A percentile compares a stretch with the other conserved stretches of the same genome.
phyloP scores from a whole-genome alignment of 2,888 invertebrate genomes.

The Papilio elwesi region DNA sequence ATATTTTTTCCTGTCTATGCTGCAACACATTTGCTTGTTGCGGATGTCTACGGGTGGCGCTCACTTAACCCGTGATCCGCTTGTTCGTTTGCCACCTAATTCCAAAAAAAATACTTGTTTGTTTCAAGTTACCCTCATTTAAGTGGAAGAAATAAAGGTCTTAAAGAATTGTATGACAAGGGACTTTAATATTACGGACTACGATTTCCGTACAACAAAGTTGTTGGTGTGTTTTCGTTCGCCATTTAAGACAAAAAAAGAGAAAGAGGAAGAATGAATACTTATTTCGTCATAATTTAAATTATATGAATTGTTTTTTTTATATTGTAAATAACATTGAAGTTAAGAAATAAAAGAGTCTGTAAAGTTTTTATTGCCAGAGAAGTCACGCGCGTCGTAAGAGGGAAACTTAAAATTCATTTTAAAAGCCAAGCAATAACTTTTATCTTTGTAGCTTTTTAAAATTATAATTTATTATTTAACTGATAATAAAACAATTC shows the following conservation, averaged over 20 bases:
- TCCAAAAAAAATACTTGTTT: no score
- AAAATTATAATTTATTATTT: conserved; percentile 4
- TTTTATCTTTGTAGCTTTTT: conserved; percentile 19
- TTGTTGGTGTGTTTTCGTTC: no score
- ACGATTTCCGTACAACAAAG: no score
- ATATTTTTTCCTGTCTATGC: no score
- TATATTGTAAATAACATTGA: not conserved
- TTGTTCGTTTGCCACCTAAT: no score
- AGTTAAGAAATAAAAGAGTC: conserved; percentile 9
- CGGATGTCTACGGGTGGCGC: no score
- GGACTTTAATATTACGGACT: no score
- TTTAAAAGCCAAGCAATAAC: conserved; percentile 16
- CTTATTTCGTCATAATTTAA: not conserved
- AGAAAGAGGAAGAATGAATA: not conserved
- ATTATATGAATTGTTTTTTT: not conserved
- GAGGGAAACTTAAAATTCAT: conserved; percentile 4
- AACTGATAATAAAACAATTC: not conserved
- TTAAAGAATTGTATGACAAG: no score
- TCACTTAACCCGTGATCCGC: no score
- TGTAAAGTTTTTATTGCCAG: conserved; percentile 17
- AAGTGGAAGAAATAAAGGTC: no score
- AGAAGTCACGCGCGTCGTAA: conserved; percentile 12
- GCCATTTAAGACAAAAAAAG: not conserved
- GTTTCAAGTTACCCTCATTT: no score
- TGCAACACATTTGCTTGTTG: no score